phyloP scores from a whole-genome alignment of 1,140 invertebrate species.

The Whitmania pigra region DNA sequence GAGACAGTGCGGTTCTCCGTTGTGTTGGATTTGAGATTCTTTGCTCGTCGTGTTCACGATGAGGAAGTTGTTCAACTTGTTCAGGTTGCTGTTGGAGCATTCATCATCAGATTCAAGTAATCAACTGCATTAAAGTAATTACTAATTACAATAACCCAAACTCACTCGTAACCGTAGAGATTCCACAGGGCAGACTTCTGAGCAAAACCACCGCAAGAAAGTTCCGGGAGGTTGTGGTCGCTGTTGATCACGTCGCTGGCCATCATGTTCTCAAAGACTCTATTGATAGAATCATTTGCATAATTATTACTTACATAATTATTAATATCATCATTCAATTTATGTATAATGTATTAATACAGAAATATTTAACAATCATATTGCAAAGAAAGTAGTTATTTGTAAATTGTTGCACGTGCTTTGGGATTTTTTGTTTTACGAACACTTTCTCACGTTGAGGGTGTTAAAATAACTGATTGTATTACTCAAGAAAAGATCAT shows the following conservation, averaged over 20 bases:
- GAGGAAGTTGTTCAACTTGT: conserved; percentile 61
- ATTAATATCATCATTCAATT: too few species aligned
- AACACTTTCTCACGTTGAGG: too few species aligned
- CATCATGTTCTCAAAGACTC: conserved; percentile 57
- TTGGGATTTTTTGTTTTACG: too few species aligned
- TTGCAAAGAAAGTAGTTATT: too few species aligned
- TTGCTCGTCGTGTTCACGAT: conserved; percentile 59
- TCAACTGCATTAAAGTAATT: not conserved
- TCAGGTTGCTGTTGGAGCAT: conserved; percentile 45
- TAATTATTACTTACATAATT: too few species aligned
- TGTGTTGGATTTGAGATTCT: conserved; percentile 49
- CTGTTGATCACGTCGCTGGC: conserved; percentile 73
- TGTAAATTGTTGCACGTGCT: too few species aligned
- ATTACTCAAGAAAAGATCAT: too few species aligned
- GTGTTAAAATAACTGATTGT: too few species aligned
- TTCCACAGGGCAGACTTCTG: conserved; percentile 71
- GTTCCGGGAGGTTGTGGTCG: conserved; percentile 64
- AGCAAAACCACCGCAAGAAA: conserved; percentile 61
- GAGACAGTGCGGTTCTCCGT: conserved; percentile 56
- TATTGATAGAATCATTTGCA: conserved; percentile 23
- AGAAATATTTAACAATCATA: too few species aligned
- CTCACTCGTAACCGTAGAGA: conserved; percentile 68
- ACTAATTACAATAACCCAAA: not conserved
- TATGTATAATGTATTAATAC: too few species aligned
- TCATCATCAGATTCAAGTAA: not conserved